Evolutionary conservation across 2,797 vertebrate genomes (phyloP).

Genomic region (Florisuga fusca): DNA sequence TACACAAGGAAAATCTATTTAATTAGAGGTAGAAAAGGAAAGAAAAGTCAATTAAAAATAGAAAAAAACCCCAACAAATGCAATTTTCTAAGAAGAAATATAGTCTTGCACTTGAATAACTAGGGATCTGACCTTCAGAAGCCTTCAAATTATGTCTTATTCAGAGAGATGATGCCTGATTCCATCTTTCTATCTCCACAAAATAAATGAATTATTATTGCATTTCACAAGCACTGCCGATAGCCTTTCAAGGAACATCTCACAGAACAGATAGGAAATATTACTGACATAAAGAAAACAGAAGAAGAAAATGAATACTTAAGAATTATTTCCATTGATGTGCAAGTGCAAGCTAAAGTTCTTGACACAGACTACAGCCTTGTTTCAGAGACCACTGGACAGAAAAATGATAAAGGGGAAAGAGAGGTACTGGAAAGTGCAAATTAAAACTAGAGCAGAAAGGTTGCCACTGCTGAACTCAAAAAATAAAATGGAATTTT

Average conservation of each 20-base stretch:
- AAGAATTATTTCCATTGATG: background rate
- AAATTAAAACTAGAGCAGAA: background rate
- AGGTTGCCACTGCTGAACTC: accelerated
- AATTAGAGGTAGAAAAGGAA: background rate
- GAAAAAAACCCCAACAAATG: no score
- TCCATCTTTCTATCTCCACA: background rate
- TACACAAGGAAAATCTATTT: background rate
- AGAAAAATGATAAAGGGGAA: background rate
- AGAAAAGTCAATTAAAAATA: background rate
- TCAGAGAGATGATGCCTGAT: background rate
- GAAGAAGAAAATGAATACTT: background rate
- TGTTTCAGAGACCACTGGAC: background rate
- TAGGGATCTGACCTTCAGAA: background rate
- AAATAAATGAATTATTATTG: background rate
- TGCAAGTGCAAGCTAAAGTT: background rate
- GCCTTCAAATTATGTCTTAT: background rate
- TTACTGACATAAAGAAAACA: background rate
- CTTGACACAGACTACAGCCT: background rate
- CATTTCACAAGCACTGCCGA: background rate
- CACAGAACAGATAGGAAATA: background rate
- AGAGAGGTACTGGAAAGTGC: background rate
- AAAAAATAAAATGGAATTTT: background rate
- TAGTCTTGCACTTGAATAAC: background rate
- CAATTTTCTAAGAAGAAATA: background rate
- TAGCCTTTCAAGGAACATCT: background rate